Conservation (phyloP, 1,140 invertebrate genomes). For the Drosophila asahinai region DNA sequence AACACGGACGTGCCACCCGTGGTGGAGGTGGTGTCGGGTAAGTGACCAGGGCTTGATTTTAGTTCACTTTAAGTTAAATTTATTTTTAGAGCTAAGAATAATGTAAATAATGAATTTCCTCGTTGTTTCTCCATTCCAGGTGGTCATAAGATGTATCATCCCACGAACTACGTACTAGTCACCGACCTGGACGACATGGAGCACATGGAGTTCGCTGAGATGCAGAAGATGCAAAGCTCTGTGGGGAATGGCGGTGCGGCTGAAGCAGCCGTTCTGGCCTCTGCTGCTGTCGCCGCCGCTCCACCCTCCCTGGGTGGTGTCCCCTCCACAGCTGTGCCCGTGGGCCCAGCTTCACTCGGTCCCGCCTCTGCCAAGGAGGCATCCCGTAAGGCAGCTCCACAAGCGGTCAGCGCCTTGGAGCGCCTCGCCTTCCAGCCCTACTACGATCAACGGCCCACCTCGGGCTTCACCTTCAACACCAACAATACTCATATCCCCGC, state of each 20-base stretch:
- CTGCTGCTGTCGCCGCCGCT: conserved; percentile 1
- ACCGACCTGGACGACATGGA: conserved; percentile 93
- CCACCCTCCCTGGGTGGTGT: conserved; percentile 11
- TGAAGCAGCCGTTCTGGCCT: conserved; percentile 60
- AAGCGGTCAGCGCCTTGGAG: conserved; percentile 69
- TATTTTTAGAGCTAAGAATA: too few species aligned
- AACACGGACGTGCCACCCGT: conserved; percentile 88
- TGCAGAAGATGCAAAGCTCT: conserved; percentile 58
- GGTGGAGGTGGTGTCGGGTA: conserved; percentile 90
- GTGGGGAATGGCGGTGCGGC: conserved; percentile 27
- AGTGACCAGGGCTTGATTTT: conserved; percentile 49
- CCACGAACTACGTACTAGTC: conserved; percentile 95
- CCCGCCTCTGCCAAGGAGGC: conserved; percentile 35
- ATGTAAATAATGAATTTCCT: not conserved
- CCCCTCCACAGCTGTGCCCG: conserved; percentile 45
- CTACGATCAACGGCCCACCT: conserved; percentile 77
- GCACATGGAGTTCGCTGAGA: conserved; percentile 75
- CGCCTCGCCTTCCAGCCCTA: conserved; percentile 78
- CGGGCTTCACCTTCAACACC: conserved; percentile 84
- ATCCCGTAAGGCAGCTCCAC: conserved; percentile 52
- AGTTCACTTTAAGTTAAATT: too few species aligned
- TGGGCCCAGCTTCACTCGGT: conserved; percentile 11
- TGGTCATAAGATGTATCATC: conserved; percentile 97
- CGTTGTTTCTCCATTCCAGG: conserved; percentile 85
- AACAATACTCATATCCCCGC: conserved; percentile 83